Base-by-base conservation (phyloP, 2,888 invertebrate species). In the Aelia acuminata region DNA sequence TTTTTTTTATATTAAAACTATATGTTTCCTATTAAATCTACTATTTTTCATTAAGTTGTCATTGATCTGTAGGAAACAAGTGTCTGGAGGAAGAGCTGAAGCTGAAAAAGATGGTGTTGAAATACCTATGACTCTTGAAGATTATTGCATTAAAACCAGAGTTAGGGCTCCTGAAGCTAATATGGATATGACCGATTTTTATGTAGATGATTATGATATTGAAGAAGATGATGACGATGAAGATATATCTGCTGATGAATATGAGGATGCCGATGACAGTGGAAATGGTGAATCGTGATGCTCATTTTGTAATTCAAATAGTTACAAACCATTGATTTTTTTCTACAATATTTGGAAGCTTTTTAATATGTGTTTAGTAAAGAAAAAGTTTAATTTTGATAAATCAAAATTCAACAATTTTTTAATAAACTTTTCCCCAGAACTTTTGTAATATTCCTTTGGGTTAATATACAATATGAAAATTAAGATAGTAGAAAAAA, bases 81-180 rank as follows among this genome's bases (percentile, higher is more conserved):
- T 99, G 26, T 96, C 97, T 92, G 97, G 97, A 39, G 98, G 99
- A 50, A 96, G 98, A 92, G 95, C 96, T 87, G 99, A 99, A 90
- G 99, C 99, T 0, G 98, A 98, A 92, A 96, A 97, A 90, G 99
- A 99, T 93, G 98, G 98, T 90, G 98, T 99, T 90, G 96, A 96
- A 88, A 99, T 99, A 91, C 99, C 99, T 20, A 95, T 97, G 91
- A 99, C 99, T 4, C 94, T 99, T 92, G 99, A 99, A 94, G 99
- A 99, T 93, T 99, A 99, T 93, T 99, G 99, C 93, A 97, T 99
- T 92, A 97, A 97, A 93, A 96, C 97, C 84, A 96, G 96, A 93
- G 96, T 97, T 91, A 97, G 97, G 93, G 96, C 97, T 20, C 95
- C 95, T 91, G 96, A 97, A 91, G 96, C 96, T 90, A 94, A 95